Percentiles rank a stretch among this genome's conserved stretches.
phyloP scores from a whole-genome alignment of 2,888 invertebrate species.

The Creontiades dilutus region DNA sequence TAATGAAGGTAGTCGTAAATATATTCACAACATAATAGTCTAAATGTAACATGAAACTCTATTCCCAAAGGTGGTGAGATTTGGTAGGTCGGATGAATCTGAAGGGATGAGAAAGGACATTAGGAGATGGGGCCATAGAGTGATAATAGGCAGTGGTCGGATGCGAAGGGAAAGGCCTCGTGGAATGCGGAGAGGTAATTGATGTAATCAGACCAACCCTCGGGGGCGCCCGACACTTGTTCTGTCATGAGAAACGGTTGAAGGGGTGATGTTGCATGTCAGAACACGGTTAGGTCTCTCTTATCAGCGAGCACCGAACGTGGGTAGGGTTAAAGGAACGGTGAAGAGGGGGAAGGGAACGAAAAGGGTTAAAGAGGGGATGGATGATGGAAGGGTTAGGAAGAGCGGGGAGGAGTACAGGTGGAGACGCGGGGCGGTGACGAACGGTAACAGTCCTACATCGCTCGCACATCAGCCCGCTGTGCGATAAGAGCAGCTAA shows the following conservation, averaged over 20 bases:
- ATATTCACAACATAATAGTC: too few relatives aligned
- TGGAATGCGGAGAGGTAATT: conserved; percentile 24
- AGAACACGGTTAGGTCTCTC: conserved; percentile 35
- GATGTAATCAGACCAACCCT: conserved; percentile 16
- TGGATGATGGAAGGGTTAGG: background rate
- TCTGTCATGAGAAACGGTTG: conserved; percentile 38
- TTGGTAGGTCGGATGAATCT: too few relatives aligned
- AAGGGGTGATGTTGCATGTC: conserved; percentile 61
- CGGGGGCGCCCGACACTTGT: conserved; percentile 44
- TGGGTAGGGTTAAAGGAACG: background rate
- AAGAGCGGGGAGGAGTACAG: background rate
- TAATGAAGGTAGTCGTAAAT: too few relatives aligned
- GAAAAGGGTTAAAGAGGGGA: conserved; percentile 10
- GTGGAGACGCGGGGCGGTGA: conserved; percentile 6
- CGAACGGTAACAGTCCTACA: background rate
- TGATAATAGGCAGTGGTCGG: background rate
- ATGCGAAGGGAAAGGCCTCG: background rate
- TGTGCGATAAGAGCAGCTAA: background rate
- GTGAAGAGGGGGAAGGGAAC: background rate
- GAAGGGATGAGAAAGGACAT: too few relatives aligned
- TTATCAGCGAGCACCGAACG: conserved; percentile 3
- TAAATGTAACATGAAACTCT: too few relatives aligned
- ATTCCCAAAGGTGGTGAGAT: too few relatives aligned
- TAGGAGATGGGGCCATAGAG: background rate
- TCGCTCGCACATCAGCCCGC: background rate